Percentiles rank a stretch among this genome's conserved stretches.
phyloP scores from a whole-genome alignment of 92 coral and sea anemone species.

The Actinostola sp. region DNA sequence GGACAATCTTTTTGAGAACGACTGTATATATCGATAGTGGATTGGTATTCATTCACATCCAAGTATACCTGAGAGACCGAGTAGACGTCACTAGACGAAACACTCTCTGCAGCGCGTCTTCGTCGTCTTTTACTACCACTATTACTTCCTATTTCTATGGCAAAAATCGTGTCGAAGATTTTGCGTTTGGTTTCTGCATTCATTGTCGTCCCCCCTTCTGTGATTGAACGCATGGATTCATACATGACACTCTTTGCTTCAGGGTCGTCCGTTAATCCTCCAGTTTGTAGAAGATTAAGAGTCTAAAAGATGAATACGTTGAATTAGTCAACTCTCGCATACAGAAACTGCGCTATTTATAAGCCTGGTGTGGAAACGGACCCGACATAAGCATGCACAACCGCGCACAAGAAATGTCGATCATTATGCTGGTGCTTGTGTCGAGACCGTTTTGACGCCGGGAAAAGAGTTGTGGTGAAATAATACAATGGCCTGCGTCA shows the following conservation, averaged over 20 bases:
- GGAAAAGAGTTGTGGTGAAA: too few species aligned
- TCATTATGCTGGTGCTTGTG: too few species aligned
- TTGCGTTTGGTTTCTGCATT: constrained; percentile 9
- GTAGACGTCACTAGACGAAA: constrained; percentile 18
- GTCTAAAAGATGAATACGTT: constrained; percentile 16
- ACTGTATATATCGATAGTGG: too few species aligned
- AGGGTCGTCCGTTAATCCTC: constrained; percentile 46
- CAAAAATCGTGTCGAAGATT: constrained; percentile 5
- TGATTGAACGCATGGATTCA: constrained; percentile 22
- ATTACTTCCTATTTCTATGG: constrained; percentile 8
- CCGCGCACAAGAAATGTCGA: too few species aligned
- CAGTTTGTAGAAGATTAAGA: constrained; percentile 16
- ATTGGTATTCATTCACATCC: too few species aligned
- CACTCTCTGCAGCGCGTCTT: constrained; percentile 17
- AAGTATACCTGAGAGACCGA: constrained; percentile 26
- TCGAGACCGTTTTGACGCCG: too few species aligned
- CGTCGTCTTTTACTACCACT: constrained; percentile 32
- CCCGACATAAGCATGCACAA: too few species aligned
- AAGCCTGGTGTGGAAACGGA: too few species aligned
- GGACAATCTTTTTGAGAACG: too few species aligned
- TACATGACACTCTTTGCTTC: constrained; percentile 30
- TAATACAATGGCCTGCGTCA: too few species aligned
- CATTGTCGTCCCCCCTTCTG: constrained; percentile 43
- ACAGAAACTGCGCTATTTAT: too few species aligned
- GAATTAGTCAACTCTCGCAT: too few species aligned